A percentile compares a stretch with the other conserved stretches of the same genome.
phyloP scores from a whole-genome alignment of 2,113 vertebrate genomes.

The Siphamia tubifer region DNA sequence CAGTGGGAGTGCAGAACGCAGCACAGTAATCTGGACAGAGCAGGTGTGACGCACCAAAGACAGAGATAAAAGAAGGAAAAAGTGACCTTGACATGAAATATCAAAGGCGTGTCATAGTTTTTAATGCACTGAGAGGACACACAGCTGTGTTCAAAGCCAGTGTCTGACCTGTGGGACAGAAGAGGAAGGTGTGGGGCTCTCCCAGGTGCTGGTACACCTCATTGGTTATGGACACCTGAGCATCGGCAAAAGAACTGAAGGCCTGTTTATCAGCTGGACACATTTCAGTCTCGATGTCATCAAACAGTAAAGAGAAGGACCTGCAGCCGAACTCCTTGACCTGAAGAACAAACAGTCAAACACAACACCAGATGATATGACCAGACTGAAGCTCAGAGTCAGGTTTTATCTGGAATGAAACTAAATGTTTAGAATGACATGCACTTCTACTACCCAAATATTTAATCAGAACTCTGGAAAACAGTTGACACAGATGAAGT shows the following conservation, averaged over 20 bases:
- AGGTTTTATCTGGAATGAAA: too few species aligned
- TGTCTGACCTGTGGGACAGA: slow-evolving; percentile 92
- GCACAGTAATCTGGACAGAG: slow-evolving; percentile 90
- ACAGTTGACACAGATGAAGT: too few species aligned
- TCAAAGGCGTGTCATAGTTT: too few species aligned
- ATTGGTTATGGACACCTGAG: slow-evolving; percentile 94
- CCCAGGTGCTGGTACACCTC: slow-evolving; percentile 90
- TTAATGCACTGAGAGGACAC: too few species aligned
- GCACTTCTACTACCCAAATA: too few species aligned
- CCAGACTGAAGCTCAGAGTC: not conserved
- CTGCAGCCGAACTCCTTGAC: slow-evolving; percentile 93
- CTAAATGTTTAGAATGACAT: too few species aligned
- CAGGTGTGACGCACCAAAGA: not conserved
- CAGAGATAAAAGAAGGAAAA: not conserved
- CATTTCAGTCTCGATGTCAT: slow-evolving; percentile 97
- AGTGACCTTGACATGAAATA: not conserved
- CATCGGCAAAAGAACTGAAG: slow-evolving; percentile 95
- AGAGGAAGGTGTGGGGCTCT: slow-evolving; percentile 92
- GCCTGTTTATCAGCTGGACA: slow-evolving; percentile 93
- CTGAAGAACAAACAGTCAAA: slow-evolving; percentile 60
- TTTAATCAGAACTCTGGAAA: too few species aligned
- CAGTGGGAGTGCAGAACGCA: slow-evolving; percentile 90
- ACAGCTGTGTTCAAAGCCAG: too few species aligned
- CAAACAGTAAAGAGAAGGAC: slow-evolving; percentile 95
- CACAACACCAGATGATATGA: not conserved